These are phyloP conservation scores for Coregonus suidteri DNA, from an alignment of 2,797 vertebrate species.

Conservation along the genomic window DNA sequence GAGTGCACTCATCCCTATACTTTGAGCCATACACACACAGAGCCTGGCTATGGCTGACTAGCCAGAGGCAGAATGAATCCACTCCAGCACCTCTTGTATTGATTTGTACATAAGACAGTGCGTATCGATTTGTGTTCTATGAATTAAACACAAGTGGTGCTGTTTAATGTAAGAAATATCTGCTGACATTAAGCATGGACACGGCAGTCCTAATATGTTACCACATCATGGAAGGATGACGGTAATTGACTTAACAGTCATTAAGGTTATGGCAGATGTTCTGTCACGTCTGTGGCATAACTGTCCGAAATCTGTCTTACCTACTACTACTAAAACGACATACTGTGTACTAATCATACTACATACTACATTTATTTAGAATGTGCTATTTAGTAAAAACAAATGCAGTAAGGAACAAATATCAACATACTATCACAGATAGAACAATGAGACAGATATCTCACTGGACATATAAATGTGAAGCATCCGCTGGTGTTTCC, in stretches of 20 bases:
- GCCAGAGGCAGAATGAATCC: constrained; percentile 7
- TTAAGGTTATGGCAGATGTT: background rate
- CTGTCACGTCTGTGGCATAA: background rate
- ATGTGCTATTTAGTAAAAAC: too few relatives aligned
- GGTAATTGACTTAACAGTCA: background rate
- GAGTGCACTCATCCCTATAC: background rate
- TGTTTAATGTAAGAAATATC: background rate
- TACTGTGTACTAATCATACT: too few relatives aligned
- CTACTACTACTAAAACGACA: too few relatives aligned
- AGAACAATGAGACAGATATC: too few relatives aligned
- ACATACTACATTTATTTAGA: too few relatives aligned
- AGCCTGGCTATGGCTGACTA: constrained; percentile 2
- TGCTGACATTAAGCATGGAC: background rate
- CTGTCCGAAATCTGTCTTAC: background rate
- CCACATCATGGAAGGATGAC: background rate
- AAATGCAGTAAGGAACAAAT: too few relatives aligned
- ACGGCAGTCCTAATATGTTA: background rate
- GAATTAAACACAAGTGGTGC: background rate
- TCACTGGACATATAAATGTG: too few relatives aligned
- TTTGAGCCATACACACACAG: constrained; percentile 7
- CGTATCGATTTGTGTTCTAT: constrained; percentile 41
- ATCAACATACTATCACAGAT: too few relatives aligned
- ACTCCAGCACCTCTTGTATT: background rate
- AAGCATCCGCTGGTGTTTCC: too few relatives aligned
- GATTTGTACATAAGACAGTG: constrained; percentile 29